These are phyloP conservation scores for Pyrgus malvae DNA, from an alignment of 2,888 invertebrate species.

Conservation along the genomic window DNA sequence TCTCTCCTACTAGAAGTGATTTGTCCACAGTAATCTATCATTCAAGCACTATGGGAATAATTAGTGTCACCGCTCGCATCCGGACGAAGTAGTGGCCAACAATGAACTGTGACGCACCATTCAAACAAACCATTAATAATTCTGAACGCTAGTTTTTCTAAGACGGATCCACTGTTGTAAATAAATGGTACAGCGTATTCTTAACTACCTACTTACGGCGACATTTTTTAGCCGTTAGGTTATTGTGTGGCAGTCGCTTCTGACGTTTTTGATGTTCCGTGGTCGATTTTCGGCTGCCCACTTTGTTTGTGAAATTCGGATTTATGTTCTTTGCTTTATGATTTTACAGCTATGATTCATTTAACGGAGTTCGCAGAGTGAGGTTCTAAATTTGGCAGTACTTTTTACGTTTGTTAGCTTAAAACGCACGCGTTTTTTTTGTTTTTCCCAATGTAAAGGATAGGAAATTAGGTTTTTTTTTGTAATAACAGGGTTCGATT, in stretches of 20 bases:
- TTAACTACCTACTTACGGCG: slow-evolving; percentile 78
- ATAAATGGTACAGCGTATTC: slow-evolving; percentile 76
- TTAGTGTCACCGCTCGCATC: slow-evolving; percentile 80
- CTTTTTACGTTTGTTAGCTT: too few species aligned
- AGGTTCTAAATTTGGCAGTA: too few species aligned
- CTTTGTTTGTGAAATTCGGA: slow-evolving; percentile 1
- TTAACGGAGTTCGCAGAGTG: too few species aligned
- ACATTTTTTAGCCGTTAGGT: slow-evolving; percentile 73
- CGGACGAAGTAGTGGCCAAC: slow-evolving; percentile 72
- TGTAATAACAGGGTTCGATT: too few species aligned
- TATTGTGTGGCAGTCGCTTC: slow-evolving; percentile 35
- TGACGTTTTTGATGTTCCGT: slow-evolving; percentile 12
- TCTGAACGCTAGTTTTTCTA: slow-evolving; percentile 76
- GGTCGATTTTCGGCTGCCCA: slow-evolving; percentile 5
- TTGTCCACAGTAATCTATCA: slow-evolving; percentile 80
- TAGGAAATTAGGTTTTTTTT: neutral
- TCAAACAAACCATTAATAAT: slow-evolving; percentile 81
- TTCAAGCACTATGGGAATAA: slow-evolving; percentile 79
- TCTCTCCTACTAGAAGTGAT: slow-evolving; percentile 78
- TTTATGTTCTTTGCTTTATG: too few species aligned
- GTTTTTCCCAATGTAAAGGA: too few species aligned
- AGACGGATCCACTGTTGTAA: slow-evolving; percentile 76
- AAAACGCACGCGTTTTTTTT: too few species aligned
- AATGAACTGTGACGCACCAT: slow-evolving; percentile 76
- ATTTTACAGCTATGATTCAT: too few species aligned